Evolutionary conservation across 2,888 invertebrate species (phyloP).

Genomic region (Rugalucina vietnamica): DNA sequence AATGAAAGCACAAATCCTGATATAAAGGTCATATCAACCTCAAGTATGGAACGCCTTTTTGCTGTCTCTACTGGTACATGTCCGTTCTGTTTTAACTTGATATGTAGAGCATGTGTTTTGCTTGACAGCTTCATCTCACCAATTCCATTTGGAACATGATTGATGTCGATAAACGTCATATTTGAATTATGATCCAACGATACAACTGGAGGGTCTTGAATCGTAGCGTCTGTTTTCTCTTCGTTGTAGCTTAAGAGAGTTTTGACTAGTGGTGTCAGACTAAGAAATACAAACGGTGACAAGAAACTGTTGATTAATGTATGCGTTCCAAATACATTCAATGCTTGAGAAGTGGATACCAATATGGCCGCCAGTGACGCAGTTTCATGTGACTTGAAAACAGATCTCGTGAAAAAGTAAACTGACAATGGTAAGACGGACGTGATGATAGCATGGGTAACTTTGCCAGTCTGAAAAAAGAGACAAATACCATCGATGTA

Average conservation of each 20-base stretch:
- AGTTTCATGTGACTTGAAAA: conserved; percentile 63
- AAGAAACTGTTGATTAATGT: conserved; percentile 77
- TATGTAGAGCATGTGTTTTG: no score
- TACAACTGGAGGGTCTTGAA: neutral
- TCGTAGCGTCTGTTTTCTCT: neutral
- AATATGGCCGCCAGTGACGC: conserved; percentile 71
- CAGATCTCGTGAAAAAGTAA: conserved; percentile 62
- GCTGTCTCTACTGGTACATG: no score
- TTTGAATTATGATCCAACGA: neutral
- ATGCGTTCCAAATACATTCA: conserved; percentile 77
- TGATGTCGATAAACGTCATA: no score
- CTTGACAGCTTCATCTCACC: no score
- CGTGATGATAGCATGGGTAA: conserved; percentile 63
- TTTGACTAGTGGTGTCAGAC: conserved; percentile 12
- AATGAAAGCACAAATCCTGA: conserved; percentile 58
- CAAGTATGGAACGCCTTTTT: no score
- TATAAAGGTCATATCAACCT: no score
- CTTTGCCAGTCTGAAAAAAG: conserved; percentile 68
- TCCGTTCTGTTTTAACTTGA: no score
- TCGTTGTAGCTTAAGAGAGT: neutral
- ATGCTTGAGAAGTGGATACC: conserved; percentile 64
- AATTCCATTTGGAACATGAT: no score
- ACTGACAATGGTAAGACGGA: conserved; percentile 70
- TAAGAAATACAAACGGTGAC: conserved; percentile 68
- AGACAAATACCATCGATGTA: no score